Conservation (phyloP, 2,113 vertebrate species). For the Lota lota region DNA sequence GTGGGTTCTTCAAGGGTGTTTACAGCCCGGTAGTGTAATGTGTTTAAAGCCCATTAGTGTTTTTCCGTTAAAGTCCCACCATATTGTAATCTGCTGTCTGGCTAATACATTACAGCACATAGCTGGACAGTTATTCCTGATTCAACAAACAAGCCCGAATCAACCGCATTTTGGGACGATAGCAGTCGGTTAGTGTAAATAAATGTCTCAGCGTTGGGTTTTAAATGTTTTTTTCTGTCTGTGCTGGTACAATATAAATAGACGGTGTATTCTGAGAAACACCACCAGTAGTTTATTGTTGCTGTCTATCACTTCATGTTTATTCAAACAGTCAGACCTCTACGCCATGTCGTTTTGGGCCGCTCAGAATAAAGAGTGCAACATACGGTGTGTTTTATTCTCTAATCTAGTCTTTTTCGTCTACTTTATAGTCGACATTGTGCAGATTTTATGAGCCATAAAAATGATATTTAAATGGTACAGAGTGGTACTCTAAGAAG, state of each 20-base stretch:
- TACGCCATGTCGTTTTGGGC: conserved; percentile 1
- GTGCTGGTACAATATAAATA: background rate
- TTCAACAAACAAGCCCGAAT: conserved; percentile 28
- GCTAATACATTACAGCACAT: conserved; percentile 36
- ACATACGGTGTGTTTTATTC: conserved; percentile 30
- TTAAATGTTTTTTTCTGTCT: conserved; percentile 13
- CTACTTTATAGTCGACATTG: conserved; percentile 36
- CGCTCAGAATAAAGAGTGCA: conserved; percentile 20
- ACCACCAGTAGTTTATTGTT: background rate
- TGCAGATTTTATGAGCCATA: conserved; percentile 25
- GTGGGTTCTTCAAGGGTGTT: background rate
- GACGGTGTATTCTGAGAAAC: background rate
- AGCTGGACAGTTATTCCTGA: conserved; percentile 36
- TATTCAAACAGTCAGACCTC: background rate
- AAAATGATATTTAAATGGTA: conserved; percentile 28
- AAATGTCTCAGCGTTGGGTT: conserved; percentile 17
- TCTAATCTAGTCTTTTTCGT: conserved; percentile 25
- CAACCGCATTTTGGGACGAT: conserved; percentile 13
- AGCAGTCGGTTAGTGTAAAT: conserved; percentile 54
- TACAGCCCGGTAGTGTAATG: conserved; percentile 35
- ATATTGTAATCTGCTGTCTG: conserved; percentile 37
- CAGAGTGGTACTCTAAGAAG: background rate
- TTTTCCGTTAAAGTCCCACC: conserved; percentile 8
- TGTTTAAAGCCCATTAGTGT: conserved; percentile 40
- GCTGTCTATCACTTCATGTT: no score